phyloP scores from a whole-genome alignment of 2,113 vertebrate species.

The Hippocampus barbouri region DNA sequence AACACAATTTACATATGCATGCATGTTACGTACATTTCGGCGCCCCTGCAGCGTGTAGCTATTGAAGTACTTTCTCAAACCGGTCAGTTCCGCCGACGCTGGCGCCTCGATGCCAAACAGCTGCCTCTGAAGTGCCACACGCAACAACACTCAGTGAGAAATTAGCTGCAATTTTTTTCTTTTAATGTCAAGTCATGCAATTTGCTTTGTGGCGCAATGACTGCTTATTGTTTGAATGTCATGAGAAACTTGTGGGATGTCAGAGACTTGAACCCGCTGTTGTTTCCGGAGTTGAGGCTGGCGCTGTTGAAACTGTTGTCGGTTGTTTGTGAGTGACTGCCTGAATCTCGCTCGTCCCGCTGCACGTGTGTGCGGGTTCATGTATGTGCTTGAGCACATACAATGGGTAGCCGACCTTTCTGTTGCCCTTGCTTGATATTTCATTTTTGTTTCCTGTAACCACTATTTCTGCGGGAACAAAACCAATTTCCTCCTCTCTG shows the following conservation, averaged over 20 bases:
- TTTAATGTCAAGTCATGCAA: not conserved
- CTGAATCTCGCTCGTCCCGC: too few species aligned
- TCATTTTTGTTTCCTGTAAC: too few species aligned
- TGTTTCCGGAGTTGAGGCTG: too few species aligned
- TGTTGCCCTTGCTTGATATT: too few species aligned
- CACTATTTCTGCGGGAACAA: too few species aligned
- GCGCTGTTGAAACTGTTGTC: too few species aligned
- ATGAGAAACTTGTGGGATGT: not conserved
- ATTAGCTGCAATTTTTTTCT: not conserved
- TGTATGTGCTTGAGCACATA: too few species aligned
- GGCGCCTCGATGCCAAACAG: conserved; percentile 55
- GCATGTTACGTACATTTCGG: conserved; percentile 51
- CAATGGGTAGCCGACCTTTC: too few species aligned
- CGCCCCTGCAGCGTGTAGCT: conserved; percentile 60
- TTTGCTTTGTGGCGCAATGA: not conserved
- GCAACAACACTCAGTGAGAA: not conserved
- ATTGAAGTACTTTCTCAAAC: conserved; percentile 67
- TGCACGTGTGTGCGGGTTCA: too few species aligned
- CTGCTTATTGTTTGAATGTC: not conserved
- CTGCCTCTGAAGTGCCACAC: conserved; percentile 53
- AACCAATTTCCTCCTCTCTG: too few species aligned
- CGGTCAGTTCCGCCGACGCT: conserved; percentile 43
- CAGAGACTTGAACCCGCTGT: too few species aligned
- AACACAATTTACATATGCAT: not conserved
- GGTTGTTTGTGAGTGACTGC: too few species aligned